Evolutionary conservation across 2,888 invertebrate genomes (phyloP).

Genomic region (Hypselothyrea guttata): DNA sequence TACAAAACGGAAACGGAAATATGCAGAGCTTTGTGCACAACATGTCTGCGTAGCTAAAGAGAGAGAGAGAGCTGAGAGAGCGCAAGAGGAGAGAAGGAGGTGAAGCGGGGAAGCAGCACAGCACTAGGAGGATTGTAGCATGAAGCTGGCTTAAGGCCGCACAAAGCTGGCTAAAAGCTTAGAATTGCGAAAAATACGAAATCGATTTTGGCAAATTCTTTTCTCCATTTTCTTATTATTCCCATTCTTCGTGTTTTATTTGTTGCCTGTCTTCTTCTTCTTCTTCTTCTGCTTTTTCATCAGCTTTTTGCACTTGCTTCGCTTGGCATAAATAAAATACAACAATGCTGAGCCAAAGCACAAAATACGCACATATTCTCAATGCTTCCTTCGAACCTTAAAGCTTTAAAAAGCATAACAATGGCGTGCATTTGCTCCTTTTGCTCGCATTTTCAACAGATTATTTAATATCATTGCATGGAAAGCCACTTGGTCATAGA

Average conservation of each 20-base stretch:
- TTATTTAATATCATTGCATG: no score
- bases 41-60: slow-evolving; percentile 54
- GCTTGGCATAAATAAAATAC: slow-evolving; percentile 60
- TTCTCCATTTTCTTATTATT: slow-evolving; percentile 20
- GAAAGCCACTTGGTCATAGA: no score
- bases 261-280: no score
- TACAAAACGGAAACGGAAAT: slow-evolving; percentile 79
- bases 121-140: slow-evolving; percentile 36
- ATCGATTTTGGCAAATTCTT: slow-evolving; percentile 64
- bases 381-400: no score
- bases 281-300: slow-evolving; percentile 2
- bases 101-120: background rate
- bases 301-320: slow-evolving; percentile 19
- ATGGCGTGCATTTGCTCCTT: no score
- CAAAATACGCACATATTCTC: no score
- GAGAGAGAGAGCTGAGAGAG: background rate
- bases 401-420: no score
- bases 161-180: slow-evolving; percentile 73
- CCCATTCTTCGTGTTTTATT: no score
- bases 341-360: slow-evolving; percentile 29
- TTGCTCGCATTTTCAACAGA: no score
- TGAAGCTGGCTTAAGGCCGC: slow-evolving; percentile 65
- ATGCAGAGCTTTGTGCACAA: slow-evolving; percentile 75
- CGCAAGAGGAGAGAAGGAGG: background rate
- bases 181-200: slow-evolving; percentile 70